Base-by-base conservation (phyloP, 2,888 invertebrate genomes). In the Dyspetes luteomarginatus region DNA sequence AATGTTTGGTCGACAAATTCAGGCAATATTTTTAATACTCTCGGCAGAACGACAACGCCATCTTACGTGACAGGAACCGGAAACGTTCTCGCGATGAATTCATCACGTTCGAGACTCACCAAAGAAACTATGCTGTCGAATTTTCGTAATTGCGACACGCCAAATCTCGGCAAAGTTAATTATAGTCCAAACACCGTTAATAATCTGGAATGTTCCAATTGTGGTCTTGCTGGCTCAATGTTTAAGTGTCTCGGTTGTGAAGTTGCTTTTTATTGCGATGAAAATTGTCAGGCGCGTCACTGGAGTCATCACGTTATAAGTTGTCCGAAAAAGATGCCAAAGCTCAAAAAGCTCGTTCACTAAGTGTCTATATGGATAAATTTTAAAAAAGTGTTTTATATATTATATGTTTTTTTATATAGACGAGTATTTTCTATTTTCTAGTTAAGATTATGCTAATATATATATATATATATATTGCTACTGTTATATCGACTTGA, bases 181-280 rank as follows among this genome's bases (percentile, higher is more conserved):
- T 83, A 81, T 36, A 78, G 80, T 45, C 82, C 85, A 0, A 86
- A 87, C 19, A 85, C 68, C 5, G 41, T 78, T 2, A 84, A 62
- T 3, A 86, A 80, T 69, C 36, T 87, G 1, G 78, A 85, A 15
- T 91, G 91, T 28, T 89, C 86, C 0, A 86, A 89, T 50, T 91
- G 91, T 56, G 88, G 89, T 2, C 48, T 72, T 0, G 55, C 64
- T 0, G 88, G 86, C 0, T 85, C 90, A 0, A 83, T 86, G 55
- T 91, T 90, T 73, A 90, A 90, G 64, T 91, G 91, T 79, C 86
- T 90, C 2, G 91, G 90, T 0, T 91, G 91, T 71, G 89, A 90
- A 56, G 83, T 84, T 3, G 87, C 87, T 0, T 87, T 88, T 79
- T 91, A 91, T 28, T 91, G 91, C 76, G 86, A 89, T 69, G 88